Evolutionary conservation across 2,888 invertebrate species (phyloP).

Genomic region (Monopis laevigella): DNA sequence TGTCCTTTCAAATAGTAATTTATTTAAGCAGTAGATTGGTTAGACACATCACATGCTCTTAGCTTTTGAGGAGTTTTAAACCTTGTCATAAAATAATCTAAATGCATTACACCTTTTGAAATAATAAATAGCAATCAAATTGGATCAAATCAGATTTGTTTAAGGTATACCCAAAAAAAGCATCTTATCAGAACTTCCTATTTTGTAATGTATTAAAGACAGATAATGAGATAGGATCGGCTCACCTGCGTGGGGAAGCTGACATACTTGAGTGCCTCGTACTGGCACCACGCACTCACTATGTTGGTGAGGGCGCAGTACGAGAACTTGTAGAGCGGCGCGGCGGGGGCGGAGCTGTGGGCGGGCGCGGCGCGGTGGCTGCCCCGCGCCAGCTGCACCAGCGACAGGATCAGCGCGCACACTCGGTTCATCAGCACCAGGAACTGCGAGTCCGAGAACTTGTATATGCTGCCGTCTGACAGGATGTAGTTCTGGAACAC

Average conservation of each 20-base stretch:
- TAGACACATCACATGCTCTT: no score
- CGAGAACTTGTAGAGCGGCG: constrained; percentile 93
- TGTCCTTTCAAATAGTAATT: no score
- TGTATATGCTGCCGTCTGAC: constrained; percentile 68
- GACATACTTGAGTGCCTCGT: constrained; percentile 98
- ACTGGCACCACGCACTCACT: constrained; percentile 99
- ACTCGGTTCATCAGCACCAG: constrained; percentile 95
- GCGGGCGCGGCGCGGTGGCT: constrained; percentile 15
- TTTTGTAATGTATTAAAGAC: no score
- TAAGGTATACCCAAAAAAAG: no score
- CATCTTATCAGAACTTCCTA: no score
- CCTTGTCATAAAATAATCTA: neutral
- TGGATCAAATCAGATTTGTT: no score
- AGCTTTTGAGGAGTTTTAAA: no score
- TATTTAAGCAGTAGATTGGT: no score
- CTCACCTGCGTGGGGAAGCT: constrained; percentile 95
- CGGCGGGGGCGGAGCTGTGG: constrained; percentile 73
- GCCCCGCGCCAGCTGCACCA: constrained; percentile 72
- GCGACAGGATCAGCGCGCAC: constrained; percentile 81
- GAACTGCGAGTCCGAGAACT: constrained; percentile 95
- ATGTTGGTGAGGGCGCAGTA: constrained; percentile 97
- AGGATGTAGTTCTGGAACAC: constrained; percentile 71
- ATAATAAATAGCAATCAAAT: no score
- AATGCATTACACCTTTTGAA: no score
- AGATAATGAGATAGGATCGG: neutral